Evolutionary conservation across 2,888 invertebrate genomes (phyloP), one percentile per base, ranked within the genome.

Genomic region (Altica lythri): DNA sequence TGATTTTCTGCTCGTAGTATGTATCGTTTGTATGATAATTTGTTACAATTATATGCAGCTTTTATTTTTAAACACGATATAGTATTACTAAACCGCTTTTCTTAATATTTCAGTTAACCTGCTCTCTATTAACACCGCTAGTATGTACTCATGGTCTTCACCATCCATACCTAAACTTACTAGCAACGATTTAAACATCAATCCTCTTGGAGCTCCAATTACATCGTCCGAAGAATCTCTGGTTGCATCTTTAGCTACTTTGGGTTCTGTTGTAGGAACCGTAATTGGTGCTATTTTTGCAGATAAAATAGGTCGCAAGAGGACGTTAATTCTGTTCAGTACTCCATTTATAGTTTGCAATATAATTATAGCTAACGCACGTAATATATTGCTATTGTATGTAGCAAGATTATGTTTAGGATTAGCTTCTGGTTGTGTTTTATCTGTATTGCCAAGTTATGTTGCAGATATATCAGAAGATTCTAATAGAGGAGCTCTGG

Each of bases 391-490:
- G 6, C 42, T 53, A 2, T 62, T 48, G 46, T 84, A 80, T 75
- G 79, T 73, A 8, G 84, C 82, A 45, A 79, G 80, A 49, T 79
- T 80, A 63, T 76, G 79, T 55, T 81, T 81, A 74, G 89, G 89
- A 42, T 66, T 86, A 0, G 83, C 82, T 1, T 80, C 84, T 0
- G 86, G 88, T 0, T 82, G 86, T 68, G 77, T 84, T n/a, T 88
- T 86, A 75, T 84, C 87, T 0, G 82, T 86, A 1, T 83, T 86
- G 0, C 91, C 92, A 0, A 88, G 92, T 82, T 94, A 92, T 75
- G 84, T 91, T 55, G 89, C 89, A 32, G 93, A 94, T 75, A 89
- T 91, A 22, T 83, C 92, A 4, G 86, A 90, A 79, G 84, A 86
- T 52, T 85, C 86, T 14, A 83, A 86, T 9, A 80, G 94, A 55